Evolutionary conservation across 2,888 invertebrate genomes (phyloP), one percentile per base, ranked within the genome.

Genomic region (Apamea sordens): DNA sequence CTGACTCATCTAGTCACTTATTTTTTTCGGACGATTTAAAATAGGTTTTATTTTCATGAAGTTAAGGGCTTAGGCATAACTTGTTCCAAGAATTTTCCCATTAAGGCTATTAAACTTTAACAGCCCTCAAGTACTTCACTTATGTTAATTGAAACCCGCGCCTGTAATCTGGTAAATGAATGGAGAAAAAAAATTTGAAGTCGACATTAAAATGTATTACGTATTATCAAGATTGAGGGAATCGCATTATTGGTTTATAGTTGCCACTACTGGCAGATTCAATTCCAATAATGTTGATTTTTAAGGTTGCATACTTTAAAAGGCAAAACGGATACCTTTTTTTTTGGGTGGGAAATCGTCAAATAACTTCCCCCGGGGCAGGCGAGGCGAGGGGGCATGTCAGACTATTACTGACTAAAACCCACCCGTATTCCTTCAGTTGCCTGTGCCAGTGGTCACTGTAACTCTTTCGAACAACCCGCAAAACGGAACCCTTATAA

Each of bases 121-220:
- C 53, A 74, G 61, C 63, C 67, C 32, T 77, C 28, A 73, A 86
- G 72, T 77, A 82, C 77, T 79, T 74, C 70, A 88, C 86, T 86
- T 77, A 80, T 83, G 86, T 88, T 86, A 88, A 88, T 87, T 86
- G 73, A 73, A 82, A 73, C 63, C 63, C 76, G 28, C 70, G 56
- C 68, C 47, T 76, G 79, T 83, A 83, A 83, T 80, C 70, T 77
- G 24, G 71, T 78, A 76, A 81, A 74, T 75, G 32, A 77, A 79
- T 63, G 64, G n/a, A 47, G 73, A 68, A 63, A 67, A 81, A 70
- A 74, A 69, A 70, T 47, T 69, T 73, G 44, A 56, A 63, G 8
- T 63, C 0, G 5, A 69, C 44, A 15, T 73, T 65, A 69, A 69
- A 73, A 36, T 21, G 24, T 44, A 21, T 65, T 21, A 32, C 21